Evolutionary conservation across 2,113 vertebrate species (phyloP), one percentile per base, ranked within the genome.

Genomic region (Apistogramma diplotaenia): DNA sequence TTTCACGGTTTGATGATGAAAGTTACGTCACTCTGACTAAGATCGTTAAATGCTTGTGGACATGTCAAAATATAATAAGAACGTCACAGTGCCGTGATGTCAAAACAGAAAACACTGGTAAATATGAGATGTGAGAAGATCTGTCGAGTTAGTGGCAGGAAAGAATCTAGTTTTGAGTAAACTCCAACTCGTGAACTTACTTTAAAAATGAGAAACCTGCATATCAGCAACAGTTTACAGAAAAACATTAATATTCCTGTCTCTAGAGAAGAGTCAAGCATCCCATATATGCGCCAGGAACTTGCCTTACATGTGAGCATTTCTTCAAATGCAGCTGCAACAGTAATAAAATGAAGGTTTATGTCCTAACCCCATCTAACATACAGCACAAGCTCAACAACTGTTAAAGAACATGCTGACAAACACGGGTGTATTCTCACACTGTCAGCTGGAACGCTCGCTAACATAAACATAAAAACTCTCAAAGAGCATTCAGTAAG

Each of bases 391-490:
- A 74, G 29, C 81, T 4, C 3, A 40, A 65, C 60, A 62, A 29
- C 31, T 78, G 51, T 59, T 46, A 70, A 74, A 73, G n/a, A 85
- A 51, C 76, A 55, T 86, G 86, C 88, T 85, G 74, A 88, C 82
- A 82, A 82, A 81, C 37, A 73, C 6, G 5, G 5, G 16, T 40
- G 29, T 81, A 78, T 79, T 77, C 79, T 89, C 35, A 43, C 62
- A 73, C 53, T 6, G 72, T 87, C 86, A 86, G 86, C 84, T 75
- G 74, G 33, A 65, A 33, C 12, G 3, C 70, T 60, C 57, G 43
- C 43, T 6, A 60, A 75, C 40, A 57, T 81, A 71, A 85, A 86
- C 81, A 78, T 57, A 76, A 85, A 72, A 46, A 67, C 76, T 77
- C 72, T 88, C 65, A 74, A 78, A 73, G 46, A 87, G 76, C 74